Base-by-base conservation (phyloP, 2,113 vertebrate genomes). In the Pterocles gutturalis region DNA sequence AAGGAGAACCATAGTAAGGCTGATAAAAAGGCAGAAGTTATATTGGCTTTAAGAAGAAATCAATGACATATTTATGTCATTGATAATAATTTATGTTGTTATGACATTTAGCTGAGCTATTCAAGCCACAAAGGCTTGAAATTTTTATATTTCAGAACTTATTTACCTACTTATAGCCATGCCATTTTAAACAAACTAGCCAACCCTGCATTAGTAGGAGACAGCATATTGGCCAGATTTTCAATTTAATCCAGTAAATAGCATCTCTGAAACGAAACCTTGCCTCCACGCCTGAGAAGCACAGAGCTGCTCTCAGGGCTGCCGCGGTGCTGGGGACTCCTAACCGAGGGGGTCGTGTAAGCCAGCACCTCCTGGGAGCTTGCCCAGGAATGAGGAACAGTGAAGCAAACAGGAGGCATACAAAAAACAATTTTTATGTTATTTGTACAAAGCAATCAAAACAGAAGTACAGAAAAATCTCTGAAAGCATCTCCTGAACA, bases 291-390 rank as follows among this genome's bases (percentile, higher is more conserved):
- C 20, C 17, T 3, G 4, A 46, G 65, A 41, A 67, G 31, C 1
- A 0, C 41, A 19, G 29, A 75, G 25, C 17, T n/a, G 7, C 12
- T 49, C 33, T 38, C 1, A 4, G 55, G 22, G 18, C 13, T n/a
- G 13, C 14, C 1, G 1, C 7, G 43, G 17, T 13, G 34, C 43
- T 49, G n/a, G 38, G 25, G 16, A 33, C 43, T 45, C 62, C 55
- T 8, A n/a, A 25, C 9, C 0, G 0, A 45, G 72, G 11, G 41
- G 11, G 3, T 72, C 22, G 15, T 2, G 1, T 21, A 7, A 0
- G 12, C 28, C 72, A 41, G n/a, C 0, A 0, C n/a, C 33, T 34
- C 29, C 38, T 10, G 0, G 51, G 11, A 1, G 1, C 53, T 16
- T 41, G 29, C 31, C 21, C 8, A 5, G 55, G n/a, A 33, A 33